A percentile compares a stretch with the other conserved stretches of the same genome.
These are phyloP conservation scores for Nomada fucata DNA, from an alignment of 2,888 invertebrate species.

Conservation along the genomic window DNA sequence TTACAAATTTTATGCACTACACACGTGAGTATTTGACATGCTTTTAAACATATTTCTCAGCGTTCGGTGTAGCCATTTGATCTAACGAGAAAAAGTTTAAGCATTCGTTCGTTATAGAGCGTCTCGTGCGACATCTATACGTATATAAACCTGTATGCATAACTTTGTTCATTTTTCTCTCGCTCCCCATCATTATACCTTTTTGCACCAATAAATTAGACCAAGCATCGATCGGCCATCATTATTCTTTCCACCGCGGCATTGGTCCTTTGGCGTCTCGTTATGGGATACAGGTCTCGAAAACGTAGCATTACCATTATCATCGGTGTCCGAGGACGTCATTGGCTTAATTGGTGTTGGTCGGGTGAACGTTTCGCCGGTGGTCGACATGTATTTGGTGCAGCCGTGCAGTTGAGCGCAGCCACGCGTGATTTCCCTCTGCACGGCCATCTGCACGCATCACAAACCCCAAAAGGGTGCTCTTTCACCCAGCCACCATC, in stretches of 20 bases:
- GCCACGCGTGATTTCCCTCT: constrained; percentile 81
- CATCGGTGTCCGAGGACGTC: constrained; percentile 76
- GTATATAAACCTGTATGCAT: too few species aligned
- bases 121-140: too few species aligned
- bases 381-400: constrained; percentile 71
- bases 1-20: too few species aligned
- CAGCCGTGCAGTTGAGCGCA: constrained; percentile 79
- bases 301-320: constrained; percentile 75
- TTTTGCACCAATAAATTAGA: too few species aligned
- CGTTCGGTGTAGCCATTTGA: too few species aligned
- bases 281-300: constrained; percentile 41
- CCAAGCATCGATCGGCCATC: too few species aligned
- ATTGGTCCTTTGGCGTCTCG: constrained; percentile 37
- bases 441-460: constrained; percentile 81
- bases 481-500: constrained; percentile 74
- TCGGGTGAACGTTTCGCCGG: constrained; percentile 77
- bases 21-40: too few species aligned
- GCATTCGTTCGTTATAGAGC: too few species aligned
- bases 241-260: neutral
- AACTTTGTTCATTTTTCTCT: too few species aligned
- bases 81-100: too few species aligned
- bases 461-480: constrained; percentile 81
- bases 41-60: too few species aligned
- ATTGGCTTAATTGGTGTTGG: constrained; percentile 80
- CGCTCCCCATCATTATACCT: too few species aligned